phyloP scores from a whole-genome alignment of 2,113 vertebrate species.

The Falcunculus frontatus region DNA sequence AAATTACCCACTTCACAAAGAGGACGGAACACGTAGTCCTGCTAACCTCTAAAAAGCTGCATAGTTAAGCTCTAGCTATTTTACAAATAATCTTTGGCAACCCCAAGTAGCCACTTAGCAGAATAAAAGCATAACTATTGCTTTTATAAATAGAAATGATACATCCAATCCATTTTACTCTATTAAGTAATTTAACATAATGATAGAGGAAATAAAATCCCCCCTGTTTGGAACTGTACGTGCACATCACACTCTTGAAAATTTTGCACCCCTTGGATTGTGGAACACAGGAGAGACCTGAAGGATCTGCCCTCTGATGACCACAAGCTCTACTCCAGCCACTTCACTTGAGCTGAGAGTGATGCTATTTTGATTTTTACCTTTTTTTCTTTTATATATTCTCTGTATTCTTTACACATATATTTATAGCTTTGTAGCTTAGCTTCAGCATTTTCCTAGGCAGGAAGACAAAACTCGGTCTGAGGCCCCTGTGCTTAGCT shows the following conservation, averaged over 20 bases:
- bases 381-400: background rate
- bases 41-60: background rate
- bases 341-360: background rate
- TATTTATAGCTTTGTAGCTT: background rate
- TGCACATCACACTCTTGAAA: background rate
- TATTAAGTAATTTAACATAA: background rate
- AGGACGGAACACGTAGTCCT: background rate
- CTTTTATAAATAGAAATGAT: background rate
- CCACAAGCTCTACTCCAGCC: background rate
- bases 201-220: background rate
- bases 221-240: rapidly evolving
- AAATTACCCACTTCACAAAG: background rate
- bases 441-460: background rate
- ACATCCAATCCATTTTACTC: background rate
- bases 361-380: background rate
- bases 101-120: constrained; percentile 3
- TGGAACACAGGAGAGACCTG: background rate
- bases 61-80: background rate
- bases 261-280: background rate
- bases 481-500: background rate
- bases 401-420: background rate
- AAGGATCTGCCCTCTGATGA: background rate
- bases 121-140: background rate
- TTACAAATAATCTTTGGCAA: background rate
- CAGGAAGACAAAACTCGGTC: background rate